Evolutionary conservation across 2,888 invertebrate genomes (phyloP), one percentile per base, ranked within the genome.

Genomic region (Globia sparganii): DNA sequence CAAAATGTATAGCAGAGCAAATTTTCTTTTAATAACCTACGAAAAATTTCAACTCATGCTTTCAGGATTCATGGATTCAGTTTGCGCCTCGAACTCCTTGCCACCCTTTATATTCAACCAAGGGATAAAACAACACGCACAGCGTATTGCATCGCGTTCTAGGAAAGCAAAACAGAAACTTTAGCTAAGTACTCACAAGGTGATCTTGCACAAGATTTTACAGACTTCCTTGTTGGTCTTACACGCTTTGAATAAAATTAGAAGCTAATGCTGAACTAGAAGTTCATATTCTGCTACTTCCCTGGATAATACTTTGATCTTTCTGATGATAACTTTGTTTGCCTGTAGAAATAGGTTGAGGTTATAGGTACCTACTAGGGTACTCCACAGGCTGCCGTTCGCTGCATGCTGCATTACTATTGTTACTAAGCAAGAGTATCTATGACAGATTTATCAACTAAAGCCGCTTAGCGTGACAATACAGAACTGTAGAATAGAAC

Each of bases 101-200:
- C 11, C 25, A 25, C 8, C 6, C 59, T 31, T 18, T 21, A 25
- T 34, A 34, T 13, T 34, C 8, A 28, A 13, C 11, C 18, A 31
- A 37, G 6, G 3, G 34, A 49, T 2, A 72, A 72, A 40, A 21
- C n/a, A 66, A 6, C 37, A 46, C 28, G 18, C 0, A 2, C 64
- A 25, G 61, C 58, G 40, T 62, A 18, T 18, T 65, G n/a, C 58
- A 68, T 1, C n/a, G 15, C 46, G n/a, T 31, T 61, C 59, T 72
- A 11, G 8, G 43, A 43, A 80, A 75, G 31, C 49, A 31, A 53
- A 70, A 59, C 53, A 72, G 61, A 62, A 83, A 73, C 49, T 78
- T 70, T n/a, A 28, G 25, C 25, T 15, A n/a, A n/a, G n/a, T n/a
- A 53, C 62, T 70, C 61, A 66, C 65, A 34, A 69, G 65, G 66